Evolutionary conservation across 1,140 invertebrate genomes (phyloP), one percentile per base, ranked within the genome.

Genomic region (Drosophila orosa): DNA sequence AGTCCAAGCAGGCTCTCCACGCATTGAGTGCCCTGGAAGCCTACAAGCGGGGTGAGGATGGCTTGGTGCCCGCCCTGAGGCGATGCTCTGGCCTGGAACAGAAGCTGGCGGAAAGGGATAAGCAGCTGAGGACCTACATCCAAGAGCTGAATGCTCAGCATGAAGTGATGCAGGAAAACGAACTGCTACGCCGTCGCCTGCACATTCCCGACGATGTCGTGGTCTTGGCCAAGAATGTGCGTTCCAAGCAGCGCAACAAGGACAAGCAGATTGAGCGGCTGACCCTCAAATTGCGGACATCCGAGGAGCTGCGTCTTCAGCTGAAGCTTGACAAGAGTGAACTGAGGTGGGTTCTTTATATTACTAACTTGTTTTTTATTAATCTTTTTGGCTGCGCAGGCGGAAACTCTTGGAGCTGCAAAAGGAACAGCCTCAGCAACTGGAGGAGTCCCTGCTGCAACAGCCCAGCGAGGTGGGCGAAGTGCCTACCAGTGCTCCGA

Each of bases 231-330:
- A 92, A 90, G 44, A 82, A 92, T 39, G 54, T 82, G 3, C 56
- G 76, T 0, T 80, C 91, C 37, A 92, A 91, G 59, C 83, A 92
- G 42, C 75, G 89, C 10, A 92, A 75, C 47, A 91, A 91, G 62
- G 91, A 92, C 29, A 92, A 92, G 44, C 89, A 90, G 40, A 91
- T 92, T 7, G 91, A 92, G 50, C 60, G 90, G 15, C 44, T 92
- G 7, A 87, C 67, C 3, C 71, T 92, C 0, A 92, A 92, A 42
- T 54, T 92, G 52, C 61, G 90, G 7, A 91, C 91, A 1, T 91
- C 90, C 5, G 91, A 92, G 45, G 91, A 92, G 59, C 61, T 92
- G 65, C 75, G 91, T 2, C 59, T 92, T 10, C 90, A 92, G 33
- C 56, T 92, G 17, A 92, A 92, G 65, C 44, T 92, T 39, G 90